A percentile compares a stretch with the other conserved stretches of the same genome.
phyloP scores from a whole-genome alignment of 2,113 vertebrate genomes.

The Aramus guarauna region DNA sequence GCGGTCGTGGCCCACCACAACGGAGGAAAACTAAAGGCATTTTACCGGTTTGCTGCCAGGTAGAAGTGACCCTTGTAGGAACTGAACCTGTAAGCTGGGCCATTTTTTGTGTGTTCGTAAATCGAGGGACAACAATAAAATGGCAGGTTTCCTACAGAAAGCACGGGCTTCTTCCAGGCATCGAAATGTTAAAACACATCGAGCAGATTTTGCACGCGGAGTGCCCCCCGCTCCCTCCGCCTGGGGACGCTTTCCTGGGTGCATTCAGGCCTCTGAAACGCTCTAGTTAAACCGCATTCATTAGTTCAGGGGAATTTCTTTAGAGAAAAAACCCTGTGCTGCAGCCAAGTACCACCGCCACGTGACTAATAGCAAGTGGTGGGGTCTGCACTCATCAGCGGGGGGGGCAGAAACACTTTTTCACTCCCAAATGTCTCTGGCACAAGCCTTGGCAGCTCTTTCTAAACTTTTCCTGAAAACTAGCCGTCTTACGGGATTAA shows the following conservation, averaged over 20 bases:
- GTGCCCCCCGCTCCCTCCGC: not conserved
- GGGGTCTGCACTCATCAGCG: not conserved
- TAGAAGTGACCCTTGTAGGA: not conserved
- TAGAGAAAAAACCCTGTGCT: not conserved
- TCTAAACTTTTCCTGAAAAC: constrained; percentile 31
- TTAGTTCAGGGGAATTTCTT: not conserved
- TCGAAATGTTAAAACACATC: not conserved
- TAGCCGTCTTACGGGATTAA: not conserved
- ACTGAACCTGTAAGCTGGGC: not conserved
- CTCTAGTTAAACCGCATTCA: not conserved
- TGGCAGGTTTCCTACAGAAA: not conserved
- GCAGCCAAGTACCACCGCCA: not conserved
- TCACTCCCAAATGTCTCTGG: constrained; percentile 21
- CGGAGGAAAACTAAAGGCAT: not conserved
- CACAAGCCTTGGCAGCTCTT: not conserved
- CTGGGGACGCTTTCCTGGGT: not conserved
- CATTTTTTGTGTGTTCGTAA: not conserved
- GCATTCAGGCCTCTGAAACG: not conserved
- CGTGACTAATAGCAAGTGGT: constrained; percentile 34
- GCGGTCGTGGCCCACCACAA: too few species aligned
- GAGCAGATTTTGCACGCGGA: not conserved
- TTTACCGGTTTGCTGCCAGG: not conserved
- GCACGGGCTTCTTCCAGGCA: not conserved
- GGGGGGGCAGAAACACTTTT: not conserved
- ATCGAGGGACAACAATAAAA: not conserved